Base-by-base conservation (phyloP, 2,797 vertebrate genomes). In the Smutsia gigantea region DNA sequence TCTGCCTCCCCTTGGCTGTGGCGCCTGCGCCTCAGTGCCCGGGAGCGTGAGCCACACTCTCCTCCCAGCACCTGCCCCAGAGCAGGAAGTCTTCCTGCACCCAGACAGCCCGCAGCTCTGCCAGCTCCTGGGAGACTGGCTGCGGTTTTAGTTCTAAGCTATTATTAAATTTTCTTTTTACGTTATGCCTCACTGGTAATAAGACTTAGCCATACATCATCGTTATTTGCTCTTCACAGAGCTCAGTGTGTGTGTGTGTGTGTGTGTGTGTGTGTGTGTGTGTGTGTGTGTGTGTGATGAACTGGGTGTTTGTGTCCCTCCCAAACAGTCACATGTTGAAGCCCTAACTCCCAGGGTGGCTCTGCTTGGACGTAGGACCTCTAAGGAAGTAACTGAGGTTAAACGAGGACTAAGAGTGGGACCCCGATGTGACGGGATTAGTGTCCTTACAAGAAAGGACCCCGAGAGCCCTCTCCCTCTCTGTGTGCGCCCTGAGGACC, bases 401-500 rank as follows among this genome's bases (percentile, higher is more conserved):
- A 31, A 37, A 37, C 4, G 39, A 57, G n/a, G n/a, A n/a, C 0
- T 6, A 25, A 14, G 19, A 4, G 77, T 7, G 18, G 37, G 34
- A 39, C 51, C 7, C 75, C 12, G 78, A 94, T 12, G 15, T 11
- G 10, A 19, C 0, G 0, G 93, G 53, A 3, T 9, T 4, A 12
- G 31, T 4, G 14, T 31, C 39, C 69, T 14, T 6, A 1, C 11
- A 66, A 57, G 49, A 68, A 13, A 46, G 12, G 46, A 53, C 12
- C 2, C 1, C 1, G 29, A 63, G 42, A 27, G 2, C 59, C 7
- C 10, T 21, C 14, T 34, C 25, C 6, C 15, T 49, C 17, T 25
- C 55, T 4, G 6, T 4, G 31, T 10, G 19, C 27, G 27, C 29
- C 0, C 27, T 0, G 0, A 46, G 69, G 57, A 31, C 0, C 18